Percentiles rank a stretch among this genome's conserved stretches.
These are phyloP conservation scores for Perca flavescens DNA, from an alignment of 2,113 vertebrate genomes.

Conservation along the genomic window DNA sequence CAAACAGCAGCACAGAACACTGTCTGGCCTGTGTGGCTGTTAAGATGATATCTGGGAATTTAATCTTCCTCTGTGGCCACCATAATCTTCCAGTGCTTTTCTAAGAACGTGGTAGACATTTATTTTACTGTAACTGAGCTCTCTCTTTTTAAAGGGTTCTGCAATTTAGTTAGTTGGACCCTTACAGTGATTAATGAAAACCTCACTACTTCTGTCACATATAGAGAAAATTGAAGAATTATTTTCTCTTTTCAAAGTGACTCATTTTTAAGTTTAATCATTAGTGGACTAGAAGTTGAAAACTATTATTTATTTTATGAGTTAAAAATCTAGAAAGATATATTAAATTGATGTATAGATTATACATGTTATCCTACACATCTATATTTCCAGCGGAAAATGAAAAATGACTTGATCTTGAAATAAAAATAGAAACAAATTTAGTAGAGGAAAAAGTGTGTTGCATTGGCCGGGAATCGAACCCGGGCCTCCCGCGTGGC, in stretches of 20 bases:
- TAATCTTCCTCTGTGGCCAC: not conserved
- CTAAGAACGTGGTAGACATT: not conserved
- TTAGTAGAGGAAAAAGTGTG: not conserved
- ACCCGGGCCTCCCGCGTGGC: constrained; percentile 79
- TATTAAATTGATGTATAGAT: too few relatives aligned
- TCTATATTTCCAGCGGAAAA: too few relatives aligned
- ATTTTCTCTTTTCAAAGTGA: not conserved
- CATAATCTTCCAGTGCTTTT: not conserved
- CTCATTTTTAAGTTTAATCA: not conserved
- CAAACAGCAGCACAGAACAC: constrained; percentile 8
- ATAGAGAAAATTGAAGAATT: not conserved
- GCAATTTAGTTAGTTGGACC: not conserved
- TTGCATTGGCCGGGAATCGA: constrained; percentile 82
- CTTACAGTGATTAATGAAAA: not conserved
- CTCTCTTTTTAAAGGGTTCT: not conserved
- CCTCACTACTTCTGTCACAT: not conserved
- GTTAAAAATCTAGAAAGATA: not conserved
- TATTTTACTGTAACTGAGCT: not conserved
- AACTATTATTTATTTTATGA: not conserved
- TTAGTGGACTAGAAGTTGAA: too few relatives aligned
- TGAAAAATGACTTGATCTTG: too few relatives aligned
- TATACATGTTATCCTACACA: too few relatives aligned
- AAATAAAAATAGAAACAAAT: too few relatives aligned
- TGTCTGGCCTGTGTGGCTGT: not conserved
- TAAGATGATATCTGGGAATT: constrained; percentile 21